Percentiles rank a stretch among this genome's conserved stretches.
phyloP scores from a whole-genome alignment of 2,797 vertebrate genomes.

The Chiloscyllium punctatum region DNA sequence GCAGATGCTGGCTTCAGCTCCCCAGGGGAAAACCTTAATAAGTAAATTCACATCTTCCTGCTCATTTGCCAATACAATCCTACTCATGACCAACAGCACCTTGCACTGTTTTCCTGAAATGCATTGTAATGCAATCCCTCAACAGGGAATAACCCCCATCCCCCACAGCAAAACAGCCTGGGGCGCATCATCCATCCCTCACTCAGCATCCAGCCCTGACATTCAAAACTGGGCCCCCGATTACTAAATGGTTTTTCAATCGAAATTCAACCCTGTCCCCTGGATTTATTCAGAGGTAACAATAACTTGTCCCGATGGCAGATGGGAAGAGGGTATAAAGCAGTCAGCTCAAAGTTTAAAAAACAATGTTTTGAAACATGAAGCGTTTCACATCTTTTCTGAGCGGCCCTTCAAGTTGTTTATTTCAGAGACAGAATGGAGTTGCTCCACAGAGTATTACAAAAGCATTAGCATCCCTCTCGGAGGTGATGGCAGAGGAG shows the following conservation, averaged over 20 bases:
- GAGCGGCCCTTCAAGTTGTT: not conserved
- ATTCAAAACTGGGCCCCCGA: not conserved
- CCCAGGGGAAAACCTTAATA: not conserved
- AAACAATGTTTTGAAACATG: not conserved
- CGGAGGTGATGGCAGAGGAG: not conserved
- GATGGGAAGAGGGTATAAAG: not conserved
- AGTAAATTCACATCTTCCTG: not conserved
- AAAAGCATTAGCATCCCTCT: not conserved
- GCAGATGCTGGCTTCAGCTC: not conserved
- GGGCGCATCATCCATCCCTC: not conserved
- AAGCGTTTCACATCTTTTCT: not conserved
- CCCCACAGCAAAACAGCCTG: not conserved
- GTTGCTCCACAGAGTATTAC: not conserved
- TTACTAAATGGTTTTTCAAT: not conserved
- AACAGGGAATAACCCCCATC: not conserved
- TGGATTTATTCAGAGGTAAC: slow-evolving; percentile 21
- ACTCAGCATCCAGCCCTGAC: not conserved
- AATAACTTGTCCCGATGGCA: not conserved
- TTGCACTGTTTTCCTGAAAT: not conserved
- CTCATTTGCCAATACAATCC: slow-evolving; percentile 3
- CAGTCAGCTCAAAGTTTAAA: not conserved
- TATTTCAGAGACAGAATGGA: not conserved
- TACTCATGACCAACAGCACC: slow-evolving; percentile 12
- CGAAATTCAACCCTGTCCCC: not conserved
- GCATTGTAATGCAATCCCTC: not conserved